Percentiles rank a stretch among this genome's conserved stretches.
Conservation (phyloP, 2,113 vertebrate genomes). For the Struthidea cinerea region DNA sequence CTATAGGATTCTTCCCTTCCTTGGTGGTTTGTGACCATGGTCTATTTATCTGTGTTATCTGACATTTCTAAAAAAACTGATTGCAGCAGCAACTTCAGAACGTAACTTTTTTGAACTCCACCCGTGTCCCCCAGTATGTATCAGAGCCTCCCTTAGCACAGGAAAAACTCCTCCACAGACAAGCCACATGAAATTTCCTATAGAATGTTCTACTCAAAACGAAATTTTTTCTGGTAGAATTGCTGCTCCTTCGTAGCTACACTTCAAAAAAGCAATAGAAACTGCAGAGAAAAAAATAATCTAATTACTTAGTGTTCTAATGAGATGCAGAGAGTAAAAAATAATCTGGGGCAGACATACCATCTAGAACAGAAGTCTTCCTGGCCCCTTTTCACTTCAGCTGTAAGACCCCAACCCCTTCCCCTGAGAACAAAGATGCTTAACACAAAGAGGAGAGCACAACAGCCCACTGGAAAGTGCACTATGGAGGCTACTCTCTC, state of each 20-base stretch:
- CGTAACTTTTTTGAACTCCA: background rate
- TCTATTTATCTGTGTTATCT: background rate
- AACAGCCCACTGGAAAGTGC: background rate
- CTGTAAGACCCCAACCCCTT: background rate
- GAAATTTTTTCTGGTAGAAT: background rate
- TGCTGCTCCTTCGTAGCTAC: background rate
- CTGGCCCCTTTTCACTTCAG: background rate
- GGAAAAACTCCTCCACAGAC: background rate
- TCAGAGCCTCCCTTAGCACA: background rate
- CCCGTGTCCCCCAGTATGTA: too few relatives aligned
- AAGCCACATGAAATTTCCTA: background rate
- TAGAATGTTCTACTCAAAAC: background rate
- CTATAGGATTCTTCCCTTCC: background rate
- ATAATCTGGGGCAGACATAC: background rate
- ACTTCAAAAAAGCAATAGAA: background rate
- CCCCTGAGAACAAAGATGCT: background rate
- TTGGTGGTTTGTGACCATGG: background rate
- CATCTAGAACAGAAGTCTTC: background rate
- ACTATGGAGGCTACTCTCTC: fast-evolving
- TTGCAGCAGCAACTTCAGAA: background rate
- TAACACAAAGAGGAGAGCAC: too few relatives aligned
- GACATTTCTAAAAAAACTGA: background rate
- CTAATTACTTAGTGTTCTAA: background rate
- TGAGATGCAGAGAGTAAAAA: background rate
- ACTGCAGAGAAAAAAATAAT: background rate